Evolutionary conservation across 2,113 vertebrate genomes (phyloP).

Genomic region (Urocynchramus pylzowi): DNA sequence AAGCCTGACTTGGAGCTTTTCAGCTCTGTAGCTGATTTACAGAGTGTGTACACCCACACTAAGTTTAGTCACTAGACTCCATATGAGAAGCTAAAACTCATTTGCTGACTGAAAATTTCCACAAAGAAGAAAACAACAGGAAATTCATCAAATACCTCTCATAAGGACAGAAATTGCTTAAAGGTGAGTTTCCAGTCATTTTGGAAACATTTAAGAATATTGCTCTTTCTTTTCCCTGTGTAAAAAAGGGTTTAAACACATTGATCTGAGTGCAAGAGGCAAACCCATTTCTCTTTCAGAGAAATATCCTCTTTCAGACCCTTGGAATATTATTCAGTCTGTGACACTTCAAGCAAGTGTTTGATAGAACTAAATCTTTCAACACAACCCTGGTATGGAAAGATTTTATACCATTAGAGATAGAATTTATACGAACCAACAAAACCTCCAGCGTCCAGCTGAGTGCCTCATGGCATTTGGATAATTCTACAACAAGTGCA

Average conservation of each 20-base stretch:
- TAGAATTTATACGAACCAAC: background rate
- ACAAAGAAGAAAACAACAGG: background rate
- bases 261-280: background rate
- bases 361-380: background rate
- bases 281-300: background rate
- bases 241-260: background rate
- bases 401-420: background rate
- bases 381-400: background rate
- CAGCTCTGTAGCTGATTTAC: background rate
- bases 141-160: background rate
- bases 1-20: background rate
- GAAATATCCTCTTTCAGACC: background rate
- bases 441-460: background rate
- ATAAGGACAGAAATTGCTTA: background rate
- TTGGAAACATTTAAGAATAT: background rate
- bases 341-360: background rate
- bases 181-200: background rate
- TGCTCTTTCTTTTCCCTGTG: background rate
- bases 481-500: background rate
- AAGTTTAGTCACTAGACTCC: background rate
- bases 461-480: background rate
- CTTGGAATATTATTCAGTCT: background rate
- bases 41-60: background rate
- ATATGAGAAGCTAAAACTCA: background rate
- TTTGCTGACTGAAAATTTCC: background rate